These are phyloP conservation scores for Gryllus longicercus DNA, from an alignment of 2,888 invertebrate genomes.

Conservation along the genomic window DNA sequence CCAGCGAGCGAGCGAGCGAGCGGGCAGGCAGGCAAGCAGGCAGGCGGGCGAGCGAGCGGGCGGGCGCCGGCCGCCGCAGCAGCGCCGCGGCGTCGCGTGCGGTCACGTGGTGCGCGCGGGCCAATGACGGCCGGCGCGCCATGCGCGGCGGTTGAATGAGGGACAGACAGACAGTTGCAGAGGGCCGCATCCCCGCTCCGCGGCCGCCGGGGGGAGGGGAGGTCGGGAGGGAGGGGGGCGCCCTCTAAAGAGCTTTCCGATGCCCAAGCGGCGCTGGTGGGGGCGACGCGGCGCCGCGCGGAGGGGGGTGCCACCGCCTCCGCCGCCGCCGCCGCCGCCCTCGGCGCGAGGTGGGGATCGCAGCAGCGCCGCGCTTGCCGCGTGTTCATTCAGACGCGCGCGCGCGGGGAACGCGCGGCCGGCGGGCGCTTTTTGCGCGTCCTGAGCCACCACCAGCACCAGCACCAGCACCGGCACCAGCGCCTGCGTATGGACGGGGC, in stretches of 20 bases:
- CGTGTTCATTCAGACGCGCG: slow-evolving; percentile 8
- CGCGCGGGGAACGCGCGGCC: not conserved
- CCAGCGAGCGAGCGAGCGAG: slow-evolving; percentile 21
- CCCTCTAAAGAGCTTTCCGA: not conserved
- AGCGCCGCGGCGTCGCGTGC: slow-evolving; percentile 32
- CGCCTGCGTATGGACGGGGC: no score
- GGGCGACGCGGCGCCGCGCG: not conserved
- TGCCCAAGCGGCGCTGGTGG: not conserved
- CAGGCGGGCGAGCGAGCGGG: slow-evolving; percentile 27
- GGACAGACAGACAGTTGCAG: slow-evolving; percentile 17
- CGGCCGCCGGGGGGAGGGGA: not conserved
- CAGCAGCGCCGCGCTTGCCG: not conserved
- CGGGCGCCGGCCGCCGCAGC: slow-evolving; percentile 22
- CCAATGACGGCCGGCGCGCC: slow-evolving; percentile 40
- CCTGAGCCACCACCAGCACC: no score
- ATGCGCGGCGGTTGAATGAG: slow-evolving; percentile 2
- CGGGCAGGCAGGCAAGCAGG: slow-evolving; percentile 22
- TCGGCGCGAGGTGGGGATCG: no score
- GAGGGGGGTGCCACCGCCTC: not conserved
- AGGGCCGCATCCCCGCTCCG: slow-evolving; percentile 7
- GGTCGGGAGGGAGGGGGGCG: not conserved
- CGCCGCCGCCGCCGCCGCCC: no score
- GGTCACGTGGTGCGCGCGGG: slow-evolving; percentile 46
- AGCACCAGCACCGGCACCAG: no score
- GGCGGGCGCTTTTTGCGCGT: not conserved